Conservation (phyloP, 2,113 vertebrate genomes). For the Butorides virescens region DNA sequence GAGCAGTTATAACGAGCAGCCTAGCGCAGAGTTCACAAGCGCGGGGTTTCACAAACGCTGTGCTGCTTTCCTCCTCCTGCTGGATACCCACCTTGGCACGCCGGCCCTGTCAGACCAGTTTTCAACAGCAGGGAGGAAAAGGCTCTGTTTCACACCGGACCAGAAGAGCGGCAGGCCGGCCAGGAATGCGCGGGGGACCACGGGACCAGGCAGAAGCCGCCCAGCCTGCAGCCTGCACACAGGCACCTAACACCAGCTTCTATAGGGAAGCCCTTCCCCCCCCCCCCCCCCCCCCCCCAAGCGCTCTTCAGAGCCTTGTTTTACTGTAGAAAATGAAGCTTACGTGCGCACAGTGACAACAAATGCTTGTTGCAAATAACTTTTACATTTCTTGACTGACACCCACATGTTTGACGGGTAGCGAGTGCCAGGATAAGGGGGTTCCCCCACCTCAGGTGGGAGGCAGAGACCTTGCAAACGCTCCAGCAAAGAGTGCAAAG, state of each 20-base stretch:
- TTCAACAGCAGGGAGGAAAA: not conserved
- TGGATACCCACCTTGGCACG: not conserved
- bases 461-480: not conserved
- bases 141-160: not conserved
- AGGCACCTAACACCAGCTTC: not conserved
- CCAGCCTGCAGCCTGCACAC: not conserved
- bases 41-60: not conserved
- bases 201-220: accelerated
- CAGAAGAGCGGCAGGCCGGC: not conserved
- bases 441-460: not conserved
- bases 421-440: not conserved
- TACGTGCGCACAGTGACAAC: not conserved
- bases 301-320: not conserved
- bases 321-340: not conserved
- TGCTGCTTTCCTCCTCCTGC: not conserved
- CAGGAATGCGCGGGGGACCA: accelerated
- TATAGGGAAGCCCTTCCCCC: accelerated
- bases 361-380: not conserved
- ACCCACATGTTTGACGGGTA: not conserved
- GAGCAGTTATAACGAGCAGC: not conserved
- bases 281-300: accelerated
- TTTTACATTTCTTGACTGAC: not conserved
- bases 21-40: not conserved
- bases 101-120: not conserved
- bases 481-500: not conserved